Base-by-base conservation (phyloP, 2,113 vertebrate species). In the Alouatta palliata region DNA sequence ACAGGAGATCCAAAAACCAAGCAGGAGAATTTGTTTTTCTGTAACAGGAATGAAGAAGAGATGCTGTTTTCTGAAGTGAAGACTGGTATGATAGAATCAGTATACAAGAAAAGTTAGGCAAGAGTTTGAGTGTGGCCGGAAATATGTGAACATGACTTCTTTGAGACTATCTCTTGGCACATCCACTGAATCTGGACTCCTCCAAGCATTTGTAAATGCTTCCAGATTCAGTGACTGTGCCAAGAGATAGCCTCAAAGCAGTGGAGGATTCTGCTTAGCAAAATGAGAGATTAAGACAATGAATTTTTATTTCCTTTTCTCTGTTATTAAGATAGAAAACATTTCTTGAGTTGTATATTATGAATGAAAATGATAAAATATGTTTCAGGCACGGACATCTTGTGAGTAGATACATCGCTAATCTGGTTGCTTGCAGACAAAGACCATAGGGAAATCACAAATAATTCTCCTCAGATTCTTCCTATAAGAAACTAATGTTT, bases 281-380 rank as follows among this genome's bases (percentile, higher is more conserved):
- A 95, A 95, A 47, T 12, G 4, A 82, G 66, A 92, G 49, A 47
- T 85, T 85, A 95, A 32, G 66, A 91, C 1, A 17, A 68, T 71
- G 14, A 58, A 52, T 68, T 94, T 95, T 73, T 84, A 49, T 68
- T 90, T 96, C 16, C 5, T 95, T 86, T 97, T 87, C 19, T 91
- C 32, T 95, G 79, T 88, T n/a, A 82, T 89, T 79, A 68, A 35
- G 88, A 70, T 25, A 77, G 5, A 82, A 91, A 88, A 70, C 32
- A 95, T 73, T 82, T 85, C 16, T 71, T 80, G 11, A 93, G 83
- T 68, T 77, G 19, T 30, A 35, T 94, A 91, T 16, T 83, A 71
- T 58, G 76, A 90, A 54, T 95, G 96, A 52, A 97, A 90, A 83
- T 32, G 27, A n/a, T 71, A 81, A 95, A 96, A 85, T 89, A 82